These are phyloP conservation scores for Aquatica leii DNA, from an alignment of 2,888 invertebrate species.

Conservation along the genomic window DNA sequence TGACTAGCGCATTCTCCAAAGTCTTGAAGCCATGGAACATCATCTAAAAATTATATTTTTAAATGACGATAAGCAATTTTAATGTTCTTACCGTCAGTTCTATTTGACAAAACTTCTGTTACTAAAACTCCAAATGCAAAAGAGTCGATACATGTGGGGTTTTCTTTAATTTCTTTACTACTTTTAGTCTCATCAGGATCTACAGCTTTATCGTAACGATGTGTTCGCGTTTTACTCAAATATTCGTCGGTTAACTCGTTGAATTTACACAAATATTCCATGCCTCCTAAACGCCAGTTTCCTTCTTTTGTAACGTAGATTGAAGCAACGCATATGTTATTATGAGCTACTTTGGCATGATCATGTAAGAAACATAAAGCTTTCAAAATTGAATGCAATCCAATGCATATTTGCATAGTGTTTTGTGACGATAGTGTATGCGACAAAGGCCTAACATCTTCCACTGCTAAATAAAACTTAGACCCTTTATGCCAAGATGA, in stretches of 20 bases:
- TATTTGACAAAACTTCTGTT: conserved; percentile 74
- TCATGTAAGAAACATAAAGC: conserved; percentile 86
- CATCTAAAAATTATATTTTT: conserved; percentile 59
- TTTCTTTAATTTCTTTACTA: conserved; percentile 59
- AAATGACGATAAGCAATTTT: not conserved
- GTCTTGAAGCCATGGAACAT: conserved; percentile 72
- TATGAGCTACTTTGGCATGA: conserved; percentile 81
- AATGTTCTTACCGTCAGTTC: conserved; percentile 63
- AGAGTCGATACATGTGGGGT: conserved; percentile 73
- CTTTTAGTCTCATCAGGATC: conserved; percentile 72
- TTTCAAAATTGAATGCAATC: conserved; percentile 81
- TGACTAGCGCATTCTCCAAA: conserved; percentile 75
- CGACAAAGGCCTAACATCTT: conserved; percentile 79
- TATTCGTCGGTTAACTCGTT: conserved; percentile 71
- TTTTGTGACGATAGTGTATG: conserved; percentile 72
- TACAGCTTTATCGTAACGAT: conserved; percentile 75
- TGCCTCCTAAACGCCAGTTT: conserved; percentile 86
- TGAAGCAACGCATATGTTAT: conserved; percentile 81
- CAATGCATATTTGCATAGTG: conserved; percentile 84
- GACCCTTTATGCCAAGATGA: conserved; percentile 82
- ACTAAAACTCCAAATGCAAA: conserved; percentile 80
- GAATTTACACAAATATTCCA: conserved; percentile 80
- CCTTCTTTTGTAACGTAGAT: conserved; percentile 86
- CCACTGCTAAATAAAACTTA: conserved; percentile 80
- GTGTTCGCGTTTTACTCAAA: conserved; percentile 71